These are phyloP conservation scores for Meleagris gallopavo DNA, from an alignment of 2,113 vertebrate species.

Conservation along the genomic window DNA sequence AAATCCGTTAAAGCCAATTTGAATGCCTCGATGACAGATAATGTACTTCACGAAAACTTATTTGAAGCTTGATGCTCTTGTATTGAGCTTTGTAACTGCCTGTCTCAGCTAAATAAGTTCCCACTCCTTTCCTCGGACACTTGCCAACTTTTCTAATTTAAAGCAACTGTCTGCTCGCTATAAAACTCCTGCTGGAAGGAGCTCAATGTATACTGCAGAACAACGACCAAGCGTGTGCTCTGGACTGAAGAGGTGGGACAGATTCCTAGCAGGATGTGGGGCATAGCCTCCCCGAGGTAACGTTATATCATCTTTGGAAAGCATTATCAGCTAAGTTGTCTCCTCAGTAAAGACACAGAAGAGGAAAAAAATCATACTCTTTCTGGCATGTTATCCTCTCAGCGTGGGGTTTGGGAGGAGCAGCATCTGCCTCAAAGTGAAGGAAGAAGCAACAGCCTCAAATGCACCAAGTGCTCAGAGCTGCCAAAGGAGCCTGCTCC, in stretches of 20 bases:
- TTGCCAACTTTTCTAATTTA: conserved; percentile 82
- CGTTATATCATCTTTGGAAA: conserved; percentile 54
- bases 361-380: conserved; percentile 21
- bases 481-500: background rate
- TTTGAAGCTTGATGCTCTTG: conserved; percentile 54
- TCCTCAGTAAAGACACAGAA: background rate
- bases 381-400: conserved; percentile 34
- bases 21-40: background rate
- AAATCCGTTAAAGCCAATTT: conserved; percentile 26
- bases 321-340: background rate
- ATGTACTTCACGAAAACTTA: background rate
- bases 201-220: conserved; percentile 1
- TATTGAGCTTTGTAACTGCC: conserved; percentile 69
- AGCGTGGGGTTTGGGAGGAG: conserved; percentile 36
- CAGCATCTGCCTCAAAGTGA: conserved; percentile 9
- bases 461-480: background rate
- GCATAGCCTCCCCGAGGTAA: background rate
- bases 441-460: background rate
- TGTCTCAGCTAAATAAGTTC: conserved; percentile 76
- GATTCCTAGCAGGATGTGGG: background rate
- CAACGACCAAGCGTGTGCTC: background rate
- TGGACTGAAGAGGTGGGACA: background rate
- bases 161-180: conserved; percentile 83
- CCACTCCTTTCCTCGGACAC: conserved; percentile 74
- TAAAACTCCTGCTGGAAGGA: conserved; percentile 77